Conservation (phyloP, 2,797 vertebrate species). For the Dromococcyx pavoninus region DNA sequence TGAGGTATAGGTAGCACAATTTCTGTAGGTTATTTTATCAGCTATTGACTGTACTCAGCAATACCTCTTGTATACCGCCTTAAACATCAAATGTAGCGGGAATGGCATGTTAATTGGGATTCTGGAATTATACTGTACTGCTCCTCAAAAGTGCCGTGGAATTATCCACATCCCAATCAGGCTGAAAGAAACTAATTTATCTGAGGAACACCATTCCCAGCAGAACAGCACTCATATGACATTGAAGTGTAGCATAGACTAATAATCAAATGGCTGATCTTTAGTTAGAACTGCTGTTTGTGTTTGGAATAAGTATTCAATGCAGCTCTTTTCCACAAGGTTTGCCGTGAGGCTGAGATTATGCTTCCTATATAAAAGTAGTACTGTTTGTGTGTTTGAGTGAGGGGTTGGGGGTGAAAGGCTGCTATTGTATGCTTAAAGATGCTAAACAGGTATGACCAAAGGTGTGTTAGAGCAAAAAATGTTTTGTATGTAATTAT, state of each 20-base stretch:
- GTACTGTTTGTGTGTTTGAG: constrained; percentile 26
- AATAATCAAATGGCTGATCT: constrained; percentile 25
- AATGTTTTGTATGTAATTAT: constrained; percentile 12
- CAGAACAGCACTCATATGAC: constrained; percentile 20
- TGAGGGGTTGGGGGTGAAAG: constrained; percentile 13
- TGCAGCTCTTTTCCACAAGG: constrained; percentile 53
- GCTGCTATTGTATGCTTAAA: constrained; percentile 53
- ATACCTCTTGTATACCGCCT: constrained; percentile 64
- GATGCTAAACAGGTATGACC: constrained; percentile 56
- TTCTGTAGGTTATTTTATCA: constrained; percentile 22
- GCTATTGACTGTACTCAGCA: constrained; percentile 61
- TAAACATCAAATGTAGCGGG: constrained; percentile 58
- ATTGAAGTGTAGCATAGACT: constrained; percentile 51
- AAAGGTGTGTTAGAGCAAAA: constrained; percentile 53
- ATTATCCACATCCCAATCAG: background rate
- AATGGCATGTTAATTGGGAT: constrained; percentile 28
- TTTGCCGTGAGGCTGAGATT: constrained; percentile 60
- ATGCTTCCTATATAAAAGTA: constrained; percentile 50
- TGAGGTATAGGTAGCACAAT: constrained; percentile 58
- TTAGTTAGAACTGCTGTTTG: constrained; percentile 21
- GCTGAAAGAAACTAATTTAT: background rate
- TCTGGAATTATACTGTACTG: background rate
- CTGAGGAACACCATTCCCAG: constrained; percentile 49
- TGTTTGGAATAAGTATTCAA: background rate
- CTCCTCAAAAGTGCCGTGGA: constrained; percentile 44